A percentile compares a stretch with the other conserved stretches of the same genome.
Evolutionary conservation across 2,113 vertebrate species (phyloP).

Genomic region (Burhinus bistriatus): DNA sequence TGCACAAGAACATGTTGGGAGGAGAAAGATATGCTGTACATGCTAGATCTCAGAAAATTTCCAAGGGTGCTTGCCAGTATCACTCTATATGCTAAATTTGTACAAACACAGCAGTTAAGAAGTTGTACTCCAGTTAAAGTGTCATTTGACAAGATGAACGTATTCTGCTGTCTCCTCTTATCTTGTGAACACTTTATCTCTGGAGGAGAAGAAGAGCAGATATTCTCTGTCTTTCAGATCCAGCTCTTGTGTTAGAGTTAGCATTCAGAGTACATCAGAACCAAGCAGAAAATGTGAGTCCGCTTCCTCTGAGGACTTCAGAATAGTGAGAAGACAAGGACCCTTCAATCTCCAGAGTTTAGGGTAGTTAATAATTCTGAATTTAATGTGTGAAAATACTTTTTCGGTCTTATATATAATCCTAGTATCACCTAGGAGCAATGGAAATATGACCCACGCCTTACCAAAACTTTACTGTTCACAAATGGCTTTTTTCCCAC

Average conservation of each 20-base stretch:
- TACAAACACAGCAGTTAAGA: conserved; percentile 56
- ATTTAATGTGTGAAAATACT: neutral
- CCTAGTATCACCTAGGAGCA: neutral
- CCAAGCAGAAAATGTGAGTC: neutral
- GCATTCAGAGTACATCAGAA: neutral
- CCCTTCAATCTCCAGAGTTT: neutral
- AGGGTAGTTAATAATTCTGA: neutral
- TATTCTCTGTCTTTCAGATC: conserved; percentile 27
- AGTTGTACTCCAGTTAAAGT: conserved; percentile 46
- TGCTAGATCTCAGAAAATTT: conserved; percentile 12
- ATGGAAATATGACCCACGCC: neutral
- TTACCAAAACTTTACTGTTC: neutral
- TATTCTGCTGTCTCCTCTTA: conserved; percentile 50
- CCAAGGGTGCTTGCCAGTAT: conserved; percentile 16
- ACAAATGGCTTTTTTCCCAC: neutral
- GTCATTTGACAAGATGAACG: conserved; percentile 28
- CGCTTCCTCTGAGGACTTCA: neutral
- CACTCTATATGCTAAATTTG: conserved; percentile 60
- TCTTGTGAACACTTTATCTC: conserved; percentile 55
- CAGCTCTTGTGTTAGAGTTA: neutral
- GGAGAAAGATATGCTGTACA: neutral
- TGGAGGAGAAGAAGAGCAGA: conserved; percentile 12
- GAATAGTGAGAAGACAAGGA: neutral
- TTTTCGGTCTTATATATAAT: neutral
- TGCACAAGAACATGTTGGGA: neutral